Evolutionary conservation across 2,113 vertebrate genomes (phyloP), one percentile per base, ranked within the genome.

Genomic region (Vulpes ferrilata): DNA sequence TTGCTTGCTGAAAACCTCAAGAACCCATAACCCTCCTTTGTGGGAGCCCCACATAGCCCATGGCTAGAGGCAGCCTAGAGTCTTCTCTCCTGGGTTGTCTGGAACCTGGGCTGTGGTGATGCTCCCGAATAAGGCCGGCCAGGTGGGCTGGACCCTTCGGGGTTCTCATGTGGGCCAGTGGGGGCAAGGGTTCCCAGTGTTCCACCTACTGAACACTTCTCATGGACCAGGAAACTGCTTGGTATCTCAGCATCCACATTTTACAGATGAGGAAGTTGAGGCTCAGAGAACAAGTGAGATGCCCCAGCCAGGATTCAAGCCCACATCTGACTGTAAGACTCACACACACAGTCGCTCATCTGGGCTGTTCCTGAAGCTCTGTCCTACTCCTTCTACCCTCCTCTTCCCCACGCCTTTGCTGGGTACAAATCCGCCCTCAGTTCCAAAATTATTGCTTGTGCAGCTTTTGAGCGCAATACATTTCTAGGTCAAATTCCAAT

Each of bases 261-360:
- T 96, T 64, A 23, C 19, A 96, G 73, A 53, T 35, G 32, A 95
- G 43, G 19, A 85, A 73, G 87, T 30, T 30, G 82, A 89, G 79
- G 65, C 32, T 57, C 13, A 11, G 62, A 65, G 71, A 73, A 16
- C 30, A 57, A 79, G 59, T 30, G 81, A 73, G 80, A n/a, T 86
- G 59, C 10, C 32, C 30, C 51, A 62, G 86, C 1, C 22, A 65
- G 81, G n/a, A 85, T 67, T n/a, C 35, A 69, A 90, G 38, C 35
- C 51, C 32, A 88, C 69, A 59, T 88, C n/a, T 83, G 48, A 74
- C 62, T 88, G 9, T 27, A 79, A 87, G 71, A 22, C 15, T 16
- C 7, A 16, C 22, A 43, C 20, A 55, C 62, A 38, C 11, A 20
- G 35, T 60, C 62, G 25, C 60, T 76, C 62, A 30, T 32, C 22